Evolutionary conservation across 2,888 invertebrate species (phyloP).

Genomic region (Lepidochitona cinerea): DNA sequence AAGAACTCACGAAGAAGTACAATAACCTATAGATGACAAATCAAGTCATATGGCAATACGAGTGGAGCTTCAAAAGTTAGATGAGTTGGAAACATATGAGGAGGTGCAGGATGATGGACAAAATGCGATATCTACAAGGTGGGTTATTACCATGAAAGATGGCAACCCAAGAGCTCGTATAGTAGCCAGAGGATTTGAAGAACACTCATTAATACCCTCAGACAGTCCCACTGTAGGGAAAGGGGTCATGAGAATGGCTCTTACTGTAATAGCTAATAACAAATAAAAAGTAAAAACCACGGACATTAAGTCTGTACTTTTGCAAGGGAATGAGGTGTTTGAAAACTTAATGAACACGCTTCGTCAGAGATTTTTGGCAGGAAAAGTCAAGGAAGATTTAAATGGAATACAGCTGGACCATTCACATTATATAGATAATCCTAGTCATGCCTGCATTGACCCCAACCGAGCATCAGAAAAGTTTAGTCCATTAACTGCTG

Average conservation of each 20-base stretch:
- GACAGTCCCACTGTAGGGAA: neutral
- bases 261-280: constrained; percentile 21
- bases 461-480: constrained; percentile 11
- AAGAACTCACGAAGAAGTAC: too few relatives aligned
- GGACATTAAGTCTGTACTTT: constrained; percentile 38
- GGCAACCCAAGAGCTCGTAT: neutral
- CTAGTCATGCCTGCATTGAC: neutral
- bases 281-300: constrained; percentile 36
- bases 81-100: neutral
- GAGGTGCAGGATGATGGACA: neutral
- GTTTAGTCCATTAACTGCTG: constrained; percentile 1
- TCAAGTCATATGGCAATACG: neutral
- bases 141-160: neutral
- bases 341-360: constrained; percentile 8
- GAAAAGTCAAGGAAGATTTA: constrained; percentile 1
- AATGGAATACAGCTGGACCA: neutral
- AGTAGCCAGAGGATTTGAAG: neutral
- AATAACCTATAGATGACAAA: neutral
- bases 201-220: neutral
- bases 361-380: constrained; percentile 16
- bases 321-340: constrained; percentile 26
- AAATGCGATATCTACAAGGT: neutral
- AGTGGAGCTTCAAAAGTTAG: neutral
- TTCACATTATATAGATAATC: neutral
- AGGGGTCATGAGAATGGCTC: constrained; percentile 14